phyloP scores from a whole-genome alignment of 2,797 vertebrate species.

The Orientallactaga sibirica region DNA sequence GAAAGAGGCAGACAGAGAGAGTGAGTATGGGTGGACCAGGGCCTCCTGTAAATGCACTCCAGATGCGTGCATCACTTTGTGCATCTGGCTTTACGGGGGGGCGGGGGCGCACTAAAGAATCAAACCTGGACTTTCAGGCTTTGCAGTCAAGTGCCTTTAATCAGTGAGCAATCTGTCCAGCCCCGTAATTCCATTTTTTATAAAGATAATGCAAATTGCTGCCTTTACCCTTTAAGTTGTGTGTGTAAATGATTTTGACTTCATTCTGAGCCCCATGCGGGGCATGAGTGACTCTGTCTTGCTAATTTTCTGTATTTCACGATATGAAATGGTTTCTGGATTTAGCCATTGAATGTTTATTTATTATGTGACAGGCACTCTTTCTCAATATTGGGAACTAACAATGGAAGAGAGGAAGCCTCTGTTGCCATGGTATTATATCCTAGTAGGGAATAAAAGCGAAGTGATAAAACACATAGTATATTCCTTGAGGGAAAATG shows the following conservation, averaged over 20 bases:
- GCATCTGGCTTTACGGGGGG: no score
- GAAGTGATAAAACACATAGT: background rate
- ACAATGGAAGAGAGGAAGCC: background rate
- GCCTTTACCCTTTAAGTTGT: background rate
- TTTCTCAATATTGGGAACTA: background rate
- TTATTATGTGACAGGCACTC: background rate
- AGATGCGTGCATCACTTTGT: no score
- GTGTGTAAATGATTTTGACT: background rate
- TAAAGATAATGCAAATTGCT: background rate
- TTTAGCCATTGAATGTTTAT: constrained; percentile 12
- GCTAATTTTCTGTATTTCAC: background rate
- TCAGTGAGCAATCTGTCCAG: no score
- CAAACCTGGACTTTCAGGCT: no score
- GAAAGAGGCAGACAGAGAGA: no score
- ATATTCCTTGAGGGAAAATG: background rate
- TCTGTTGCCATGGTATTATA: background rate
- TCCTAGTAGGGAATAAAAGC: background rate
- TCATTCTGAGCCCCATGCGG: background rate
- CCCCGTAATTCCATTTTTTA: background rate
- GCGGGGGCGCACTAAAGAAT: no score
- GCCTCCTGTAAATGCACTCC: no score
- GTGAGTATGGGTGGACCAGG: no score
- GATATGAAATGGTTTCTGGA: background rate
- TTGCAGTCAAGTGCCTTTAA: no score
- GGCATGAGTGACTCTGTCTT: background rate